Evolutionary conservation across 2,797 vertebrate genomes (phyloP), one percentile per base, ranked within the genome.

Genomic region (Antennarius maculatus): DNA sequence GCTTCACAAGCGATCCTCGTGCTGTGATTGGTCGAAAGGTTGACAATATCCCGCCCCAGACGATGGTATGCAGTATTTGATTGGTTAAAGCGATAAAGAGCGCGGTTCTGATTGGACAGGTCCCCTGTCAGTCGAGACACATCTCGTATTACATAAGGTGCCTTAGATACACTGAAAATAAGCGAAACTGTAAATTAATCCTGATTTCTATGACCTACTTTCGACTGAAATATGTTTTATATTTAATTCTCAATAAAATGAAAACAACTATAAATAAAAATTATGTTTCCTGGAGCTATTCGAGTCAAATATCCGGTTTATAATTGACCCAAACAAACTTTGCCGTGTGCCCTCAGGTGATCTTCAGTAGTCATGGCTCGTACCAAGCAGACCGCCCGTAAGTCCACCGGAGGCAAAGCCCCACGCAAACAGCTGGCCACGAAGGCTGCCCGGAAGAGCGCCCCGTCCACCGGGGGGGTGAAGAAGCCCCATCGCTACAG

Each of bases 401-500:
- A 96, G 41, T 96, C 95, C 56, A 96, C 95, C 2, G 95, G 95
- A 74, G 95, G 95, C 49, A 95, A 96, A 61, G 95, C 95, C 66
- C 95, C 95, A 1, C 94, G 94, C 12, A 96, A 96, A 86, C 94
- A 96, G 88, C 88, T 96, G 74, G 95, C 94, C 47, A 96, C 95
- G 28, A 96, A 96, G 83, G 95, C 95, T 8, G 95, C 95, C 15
- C 93, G 95, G 49, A 96, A 96, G 81, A 96, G 95, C 54, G 95
- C 95, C 5, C 95, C 95, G 2, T 95, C 95, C 1, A 96, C 96
- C 0, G 95, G 95, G 11, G 95, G 95, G 0, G 95, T 97, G 10
- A 97, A 97, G 88, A 97, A 97, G 82, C 95, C 95, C 31, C 95
- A 97, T 88, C 95, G 95, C 62, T 96, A 96, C 92, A 94, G 94